Evolutionary conservation across 2,888 invertebrate genomes (phyloP), one percentile per base, ranked within the genome.

Genomic region (Orthosia incerta): DNA sequence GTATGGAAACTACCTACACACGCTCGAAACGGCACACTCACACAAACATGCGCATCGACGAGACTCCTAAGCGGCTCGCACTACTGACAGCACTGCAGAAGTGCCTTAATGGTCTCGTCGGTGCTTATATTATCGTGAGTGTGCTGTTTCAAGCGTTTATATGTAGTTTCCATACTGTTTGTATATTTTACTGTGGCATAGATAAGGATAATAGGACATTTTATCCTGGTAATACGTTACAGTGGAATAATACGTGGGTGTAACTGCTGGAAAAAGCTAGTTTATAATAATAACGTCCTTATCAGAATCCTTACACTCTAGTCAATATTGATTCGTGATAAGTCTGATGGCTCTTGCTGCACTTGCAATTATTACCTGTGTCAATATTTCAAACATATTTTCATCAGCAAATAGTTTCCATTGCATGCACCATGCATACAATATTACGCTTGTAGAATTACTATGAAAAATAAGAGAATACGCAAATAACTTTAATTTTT

Each of bases 311-410:
- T 60, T n/a, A 45, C 45, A 16, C 23, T 60, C n/a, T 31, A 51
- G 50, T 80, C 51, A 80, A 77, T 77, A 75, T 77, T 77, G 46
- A 56, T 61, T 80, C n/a, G n/a, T 56, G 74, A 65, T 64, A 51
- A 80, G 23, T 55, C 9, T 50, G 60, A 73, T 60, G 53, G 23
- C 13, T 74, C 11, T 57, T 5, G 31, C n/a, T 74, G 23, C 74
- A 74, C 45, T 63, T 72, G 48, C 39, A 63, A 46, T 48, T 18
- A 46, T 48, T 18, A 23, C 13, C 31, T 39, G 16, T 64, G 60
- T 73, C 59, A 62, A 79, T 62, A 62, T 48, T 59, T 51, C 1
- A 26, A 46, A 48, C 20, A 57, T 56, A 62, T 11, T 62, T 71
- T 79, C 7, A 46, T 71, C 56, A 45, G 57, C 51, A 23, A 59